Evolutionary conservation across 2,888 invertebrate species (phyloP).

Genomic region (Ametastegia equiseti): DNA sequence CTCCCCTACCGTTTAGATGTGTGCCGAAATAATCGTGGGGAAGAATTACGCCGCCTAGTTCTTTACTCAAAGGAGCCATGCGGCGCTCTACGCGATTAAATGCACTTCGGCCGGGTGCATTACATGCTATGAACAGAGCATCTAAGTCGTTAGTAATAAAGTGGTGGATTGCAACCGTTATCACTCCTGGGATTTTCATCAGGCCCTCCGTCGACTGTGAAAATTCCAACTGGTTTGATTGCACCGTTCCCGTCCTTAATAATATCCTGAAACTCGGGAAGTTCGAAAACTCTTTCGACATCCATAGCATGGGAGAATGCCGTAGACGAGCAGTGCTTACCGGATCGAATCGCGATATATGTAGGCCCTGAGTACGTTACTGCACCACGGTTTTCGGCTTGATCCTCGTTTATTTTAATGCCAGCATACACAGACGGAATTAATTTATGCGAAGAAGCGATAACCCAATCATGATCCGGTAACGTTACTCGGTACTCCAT

Average conservation of each 20-base stretch:
- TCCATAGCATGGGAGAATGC: constrained; percentile 61
- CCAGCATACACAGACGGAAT: constrained; percentile 58
- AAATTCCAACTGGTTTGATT: constrained; percentile 60
- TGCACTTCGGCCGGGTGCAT: constrained; percentile 66
- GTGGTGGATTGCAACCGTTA: constrained; percentile 53
- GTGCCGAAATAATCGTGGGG: neutral
- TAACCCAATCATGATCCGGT: constrained; percentile 64
- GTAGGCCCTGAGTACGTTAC: constrained; percentile 59
- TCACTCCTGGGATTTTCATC: constrained; percentile 60
- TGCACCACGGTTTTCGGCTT: constrained; percentile 50
- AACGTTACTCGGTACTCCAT: constrained; percentile 56
- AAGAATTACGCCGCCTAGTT: constrained; percentile 8
- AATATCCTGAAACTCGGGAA: neutral
- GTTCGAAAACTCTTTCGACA: constrained; percentile 48
- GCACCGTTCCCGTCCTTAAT: neutral
- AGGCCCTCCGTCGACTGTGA: constrained; percentile 60
- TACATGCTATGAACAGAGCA: constrained; percentile 62
- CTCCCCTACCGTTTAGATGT: neutral
- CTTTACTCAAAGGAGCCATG: neutral
- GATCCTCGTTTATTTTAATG: constrained; percentile 51
- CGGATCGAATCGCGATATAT: constrained; percentile 37
- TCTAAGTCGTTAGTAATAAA: constrained; percentile 56
- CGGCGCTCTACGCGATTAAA: constrained; percentile 53
- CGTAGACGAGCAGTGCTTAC: constrained; percentile 60
- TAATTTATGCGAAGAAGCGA: constrained; percentile 61